Evolutionary conservation across 2,113 vertebrate genomes (phyloP), one percentile per base, ranked within the genome.

Genomic region (Suricata suricatta): DNA sequence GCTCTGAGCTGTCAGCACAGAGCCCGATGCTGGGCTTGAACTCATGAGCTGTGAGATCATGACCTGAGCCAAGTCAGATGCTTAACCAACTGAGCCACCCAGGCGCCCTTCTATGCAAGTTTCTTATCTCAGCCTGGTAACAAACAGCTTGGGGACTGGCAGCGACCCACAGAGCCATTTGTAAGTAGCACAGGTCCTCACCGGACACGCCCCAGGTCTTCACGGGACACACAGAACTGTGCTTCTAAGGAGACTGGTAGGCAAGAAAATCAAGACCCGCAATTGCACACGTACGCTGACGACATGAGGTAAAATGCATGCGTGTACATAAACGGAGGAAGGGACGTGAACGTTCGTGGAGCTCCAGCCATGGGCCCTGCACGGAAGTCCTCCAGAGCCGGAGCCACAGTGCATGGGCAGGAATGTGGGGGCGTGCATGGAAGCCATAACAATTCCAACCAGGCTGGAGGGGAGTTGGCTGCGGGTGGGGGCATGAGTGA

Each of bases 101-200:
- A 47, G 44, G 44, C 1, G 44, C 44, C 44, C 44, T 57, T 27
- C 13, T 13, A 7, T 71, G 35, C 82, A 69, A 79, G 41, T 41
- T 96, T 83, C 72, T 96, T 93, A 84, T 96, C 94, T 52, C 68
- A 63, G 68, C 19, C 47, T 54, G 86, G 25, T 77, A 19, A 87
- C 93, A 92, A 92, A 93, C 64, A 90, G 57, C 92, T 23, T 83
- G 54, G 69, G 77, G 47, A 50, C 41, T 96, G 93, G 95, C 90
- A 52, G 8, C 0, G 1, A 23, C 57, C 96, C 79, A 60, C 41
- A 69, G 79, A 66, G 8, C 60, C 84, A 23, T 68, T 94, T 96
- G 50, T 89, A 91, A 93, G 82, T 82, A 79, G 86, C 47, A 15
- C 14, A 87, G n/a, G 6, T 72, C 80, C 84, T 96, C 79, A 69